Conservation (phyloP, 1,140 invertebrate species). For the Portunus trituberculatus region DNA sequence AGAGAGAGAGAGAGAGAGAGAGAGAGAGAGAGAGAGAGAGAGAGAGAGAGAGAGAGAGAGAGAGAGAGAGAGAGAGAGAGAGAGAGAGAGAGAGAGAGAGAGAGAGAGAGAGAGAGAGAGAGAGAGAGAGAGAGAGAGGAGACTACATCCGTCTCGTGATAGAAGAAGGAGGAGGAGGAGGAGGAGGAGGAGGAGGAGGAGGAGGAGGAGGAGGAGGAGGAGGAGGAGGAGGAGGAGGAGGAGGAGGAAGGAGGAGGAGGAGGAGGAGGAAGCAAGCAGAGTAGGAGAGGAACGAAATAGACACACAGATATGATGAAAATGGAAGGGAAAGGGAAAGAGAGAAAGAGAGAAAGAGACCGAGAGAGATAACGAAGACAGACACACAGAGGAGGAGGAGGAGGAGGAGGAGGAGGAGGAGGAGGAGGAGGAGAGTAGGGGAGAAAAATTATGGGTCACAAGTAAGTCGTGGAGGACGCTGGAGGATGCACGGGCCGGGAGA, state of each 20-base stretch:
- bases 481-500: conserved; percentile 35
- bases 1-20: background rate
- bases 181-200: too few species aligned
- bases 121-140: too few species aligned
- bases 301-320: too few species aligned
- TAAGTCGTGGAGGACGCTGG: background rate
- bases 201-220: too few species aligned
- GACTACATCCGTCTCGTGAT: too few species aligned
- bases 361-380: background rate
- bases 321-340: background rate
- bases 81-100: background rate
- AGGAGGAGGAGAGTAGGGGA: background rate
- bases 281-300: too few species aligned
- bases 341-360: background rate
- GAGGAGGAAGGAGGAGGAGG: too few species aligned
- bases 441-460: background rate
- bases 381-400: background rate
- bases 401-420: background rate
- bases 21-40: background rate
- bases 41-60: background rate
- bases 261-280: too few species aligned
- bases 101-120: background rate
- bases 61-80: background rate
- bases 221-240: too few species aligned
- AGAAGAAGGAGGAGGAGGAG: too few species aligned